Conservation (phyloP, 1,140 invertebrate species). For the Phenacoccus solenopsis region DNA sequence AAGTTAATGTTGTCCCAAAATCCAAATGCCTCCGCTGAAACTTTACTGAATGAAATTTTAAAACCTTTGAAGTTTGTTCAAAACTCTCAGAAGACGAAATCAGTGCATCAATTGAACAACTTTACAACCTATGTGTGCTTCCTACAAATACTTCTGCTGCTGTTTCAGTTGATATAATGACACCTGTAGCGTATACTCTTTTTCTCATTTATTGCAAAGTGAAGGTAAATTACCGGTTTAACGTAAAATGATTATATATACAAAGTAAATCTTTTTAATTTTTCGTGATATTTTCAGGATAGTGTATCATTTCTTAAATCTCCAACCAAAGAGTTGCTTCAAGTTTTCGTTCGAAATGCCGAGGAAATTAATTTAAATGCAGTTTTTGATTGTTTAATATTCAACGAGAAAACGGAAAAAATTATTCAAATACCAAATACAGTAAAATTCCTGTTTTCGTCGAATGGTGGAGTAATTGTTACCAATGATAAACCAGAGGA, state of each 20-base stretch:
- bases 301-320: neutral
- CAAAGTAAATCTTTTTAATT: no score
- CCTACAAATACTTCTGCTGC: neutral
- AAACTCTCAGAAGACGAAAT: neutral
- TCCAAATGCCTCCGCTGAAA: neutral
- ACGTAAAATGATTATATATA: neutral
- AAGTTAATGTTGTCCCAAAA: neutral
- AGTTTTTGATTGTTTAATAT: neutral
- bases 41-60: neutral
- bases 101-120: neutral
- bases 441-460: neutral
- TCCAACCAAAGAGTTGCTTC: neutral
- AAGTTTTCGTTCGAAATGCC: neutral
- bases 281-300: neutral
- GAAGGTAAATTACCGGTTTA: neutral
- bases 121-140: neutral
- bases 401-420: neutral
- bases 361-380: neutral
- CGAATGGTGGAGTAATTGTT: neutral
- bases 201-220: neutral
- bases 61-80: neutral
- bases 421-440: neutral
- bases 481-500: neutral
- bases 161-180: neutral
- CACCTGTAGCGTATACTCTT: neutral